Evolutionary conservation across 2,797 vertebrate genomes (phyloP).

Genomic region (Sebastolobus altivelis): DNA sequence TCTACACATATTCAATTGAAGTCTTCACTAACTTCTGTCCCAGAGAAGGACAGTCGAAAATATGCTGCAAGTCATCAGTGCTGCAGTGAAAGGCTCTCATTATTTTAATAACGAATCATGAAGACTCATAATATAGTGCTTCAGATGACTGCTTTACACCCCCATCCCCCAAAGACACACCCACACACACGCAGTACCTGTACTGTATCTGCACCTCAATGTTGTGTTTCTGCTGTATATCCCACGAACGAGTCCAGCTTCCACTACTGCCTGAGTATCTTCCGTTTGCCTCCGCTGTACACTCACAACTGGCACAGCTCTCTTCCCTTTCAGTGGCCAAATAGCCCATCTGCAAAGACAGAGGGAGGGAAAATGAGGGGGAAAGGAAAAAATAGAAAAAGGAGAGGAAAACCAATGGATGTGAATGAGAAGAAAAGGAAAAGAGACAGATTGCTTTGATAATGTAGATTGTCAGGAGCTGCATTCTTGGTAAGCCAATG

Average conservation of each 20-base stretch:
- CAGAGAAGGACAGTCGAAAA: not conserved
- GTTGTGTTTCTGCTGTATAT: conserved; percentile 49
- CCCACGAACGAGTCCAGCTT: conserved; percentile 55
- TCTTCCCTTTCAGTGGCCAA: conserved; percentile 58
- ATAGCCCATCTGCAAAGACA: conserved; percentile 75
- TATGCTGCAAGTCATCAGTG: not conserved
- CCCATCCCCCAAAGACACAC: not conserved
- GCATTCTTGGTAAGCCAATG: conserved; percentile 76
- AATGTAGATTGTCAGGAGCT: conserved; percentile 80
- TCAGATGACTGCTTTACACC: not conserved
- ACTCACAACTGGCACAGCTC: conserved; percentile 70
- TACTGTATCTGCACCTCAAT: conserved; percentile 51
- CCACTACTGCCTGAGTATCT: conserved; percentile 56
- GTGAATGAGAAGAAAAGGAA: conserved; percentile 51
- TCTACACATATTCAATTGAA: not conserved
- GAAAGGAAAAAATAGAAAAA: conserved; percentile 44
- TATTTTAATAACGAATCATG: not conserved
- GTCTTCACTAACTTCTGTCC: conserved; percentile 10
- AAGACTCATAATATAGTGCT: not conserved
- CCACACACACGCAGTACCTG: conserved; percentile 61
- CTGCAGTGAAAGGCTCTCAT: not conserved
- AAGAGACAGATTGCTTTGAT: conserved; percentile 76
- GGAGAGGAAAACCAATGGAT: conserved; percentile 40
- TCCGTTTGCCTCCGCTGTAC: conserved; percentile 52
- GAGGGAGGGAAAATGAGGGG: conserved; percentile 51